Evolutionary conservation across 2,888 invertebrate genomes (phyloP).

Genomic region (Magallana nippona): DNA sequence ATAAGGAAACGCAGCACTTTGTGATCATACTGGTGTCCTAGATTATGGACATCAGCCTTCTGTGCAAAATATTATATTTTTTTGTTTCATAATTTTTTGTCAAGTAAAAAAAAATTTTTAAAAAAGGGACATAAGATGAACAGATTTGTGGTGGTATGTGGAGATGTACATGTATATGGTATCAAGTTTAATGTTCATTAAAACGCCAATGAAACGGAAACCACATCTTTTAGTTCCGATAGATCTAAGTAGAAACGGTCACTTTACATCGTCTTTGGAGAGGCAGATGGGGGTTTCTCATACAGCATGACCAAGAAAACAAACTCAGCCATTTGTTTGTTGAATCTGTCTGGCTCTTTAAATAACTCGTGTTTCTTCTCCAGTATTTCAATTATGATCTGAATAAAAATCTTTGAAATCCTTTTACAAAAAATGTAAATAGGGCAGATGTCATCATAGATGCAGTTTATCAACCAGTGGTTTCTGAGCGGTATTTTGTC

Average conservation of each 20-base stretch:
- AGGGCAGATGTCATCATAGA: slow-evolving; percentile 13
- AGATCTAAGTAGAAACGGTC: background rate
- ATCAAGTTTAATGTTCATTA: too few relatives aligned
- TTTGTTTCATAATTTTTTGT: background rate
- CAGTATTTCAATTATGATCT: background rate
- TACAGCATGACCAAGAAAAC: background rate
- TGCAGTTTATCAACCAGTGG: slow-evolving; percentile 23
- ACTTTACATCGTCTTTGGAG: background rate
- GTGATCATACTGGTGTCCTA: background rate
- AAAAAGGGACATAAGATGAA: too few relatives aligned
- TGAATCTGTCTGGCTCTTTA: background rate
- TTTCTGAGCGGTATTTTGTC: background rate
- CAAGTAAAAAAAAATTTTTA: too few relatives aligned
- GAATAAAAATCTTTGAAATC: slow-evolving; percentile 5
- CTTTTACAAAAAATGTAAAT: background rate
- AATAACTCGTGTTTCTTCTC: background rate
- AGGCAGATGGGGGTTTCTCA: background rate
- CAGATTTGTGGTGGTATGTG: too few relatives aligned
- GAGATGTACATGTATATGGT: background rate
- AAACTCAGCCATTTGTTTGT: background rate
- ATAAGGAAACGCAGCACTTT: background rate
- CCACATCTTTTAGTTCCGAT: background rate
- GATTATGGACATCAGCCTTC: too few relatives aligned
- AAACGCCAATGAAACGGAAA: too few relatives aligned
- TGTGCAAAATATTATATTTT: too few relatives aligned